Conservation (phyloP, 2,797 vertebrate species). For the Coregonus ussuriensis region DNA sequence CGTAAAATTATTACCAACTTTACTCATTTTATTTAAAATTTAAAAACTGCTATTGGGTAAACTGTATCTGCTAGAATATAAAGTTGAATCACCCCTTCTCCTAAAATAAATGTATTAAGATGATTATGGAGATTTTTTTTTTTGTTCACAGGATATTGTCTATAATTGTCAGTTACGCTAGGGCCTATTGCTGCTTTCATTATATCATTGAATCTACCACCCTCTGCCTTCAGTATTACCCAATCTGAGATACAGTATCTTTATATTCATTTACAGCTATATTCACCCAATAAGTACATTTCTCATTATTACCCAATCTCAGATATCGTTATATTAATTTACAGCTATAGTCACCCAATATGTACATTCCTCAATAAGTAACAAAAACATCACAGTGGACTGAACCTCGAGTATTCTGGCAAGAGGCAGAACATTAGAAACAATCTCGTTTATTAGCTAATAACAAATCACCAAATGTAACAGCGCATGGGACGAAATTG, state of each 20-base stretch:
- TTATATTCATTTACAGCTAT: not conserved
- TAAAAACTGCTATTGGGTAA: too few species aligned
- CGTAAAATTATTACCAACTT: too few species aligned
- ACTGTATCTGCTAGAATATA: too few species aligned
- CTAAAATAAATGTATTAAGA: too few species aligned
- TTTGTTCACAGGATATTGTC: too few species aligned
- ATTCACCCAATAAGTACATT: not conserved
- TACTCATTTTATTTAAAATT: too few species aligned
- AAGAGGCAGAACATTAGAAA: slow-evolving; percentile 9
- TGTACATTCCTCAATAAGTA: not conserved
- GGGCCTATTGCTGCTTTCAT: not conserved
- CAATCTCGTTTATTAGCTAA: slow-evolving; percentile 15
- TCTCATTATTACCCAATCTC: not conserved
- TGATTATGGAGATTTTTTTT: too few species aligned
- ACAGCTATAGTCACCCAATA: not conserved
- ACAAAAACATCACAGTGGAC: slow-evolving; percentile 1
- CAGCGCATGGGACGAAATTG: slow-evolving; percentile 12
- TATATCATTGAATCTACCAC: not conserved
- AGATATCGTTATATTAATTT: not conserved
- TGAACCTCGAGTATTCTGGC: slow-evolving; percentile 11
- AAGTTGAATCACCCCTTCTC: too few species aligned
- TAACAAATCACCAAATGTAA: slow-evolving; percentile 19
- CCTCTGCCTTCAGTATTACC: not conserved
- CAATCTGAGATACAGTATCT: not conserved
- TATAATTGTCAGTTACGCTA: not conserved